Evolutionary conservation across 2,797 vertebrate species (phyloP).

Genomic region (Alauda arvensis): DNA sequence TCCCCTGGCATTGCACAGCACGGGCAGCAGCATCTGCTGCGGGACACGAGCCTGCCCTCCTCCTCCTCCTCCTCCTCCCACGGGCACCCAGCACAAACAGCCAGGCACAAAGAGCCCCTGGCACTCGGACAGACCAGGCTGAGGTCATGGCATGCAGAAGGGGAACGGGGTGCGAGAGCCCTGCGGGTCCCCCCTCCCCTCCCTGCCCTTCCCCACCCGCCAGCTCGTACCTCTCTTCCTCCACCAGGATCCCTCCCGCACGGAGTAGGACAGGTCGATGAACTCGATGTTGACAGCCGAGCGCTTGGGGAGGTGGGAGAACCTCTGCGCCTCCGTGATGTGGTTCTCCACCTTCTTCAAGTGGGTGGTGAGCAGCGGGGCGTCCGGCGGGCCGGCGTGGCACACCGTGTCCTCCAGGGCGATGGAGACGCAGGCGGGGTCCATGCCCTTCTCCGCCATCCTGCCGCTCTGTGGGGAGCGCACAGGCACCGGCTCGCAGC

Average conservation of each 20-base stretch:
- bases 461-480: constrained; percentile 61
- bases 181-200: not conserved
- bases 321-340: constrained; percentile 95
- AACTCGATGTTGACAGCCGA: constrained; percentile 94
- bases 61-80: not conserved
- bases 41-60: not conserved
- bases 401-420: constrained; percentile 90
- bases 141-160: not conserved
- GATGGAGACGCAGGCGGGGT: constrained; percentile 79
- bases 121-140: not conserved
- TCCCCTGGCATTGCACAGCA: not conserved
- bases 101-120: not conserved
- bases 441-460: constrained; percentile 90
- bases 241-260: constrained; percentile 95
- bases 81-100: not conserved
- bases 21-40: not conserved
- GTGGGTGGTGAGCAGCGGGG: constrained; percentile 86
- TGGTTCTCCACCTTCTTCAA: constrained; percentile 98
- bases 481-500: not conserved
- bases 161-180: not conserved
- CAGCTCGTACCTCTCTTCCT: constrained; percentile 85
- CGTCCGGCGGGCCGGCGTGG: constrained; percentile 74
- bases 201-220: not conserved
- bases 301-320: constrained; percentile 94
- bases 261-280: constrained; percentile 91